phyloP scores from a whole-genome alignment of 2,797 vertebrate species.

The Pelobates cultripes region DNA sequence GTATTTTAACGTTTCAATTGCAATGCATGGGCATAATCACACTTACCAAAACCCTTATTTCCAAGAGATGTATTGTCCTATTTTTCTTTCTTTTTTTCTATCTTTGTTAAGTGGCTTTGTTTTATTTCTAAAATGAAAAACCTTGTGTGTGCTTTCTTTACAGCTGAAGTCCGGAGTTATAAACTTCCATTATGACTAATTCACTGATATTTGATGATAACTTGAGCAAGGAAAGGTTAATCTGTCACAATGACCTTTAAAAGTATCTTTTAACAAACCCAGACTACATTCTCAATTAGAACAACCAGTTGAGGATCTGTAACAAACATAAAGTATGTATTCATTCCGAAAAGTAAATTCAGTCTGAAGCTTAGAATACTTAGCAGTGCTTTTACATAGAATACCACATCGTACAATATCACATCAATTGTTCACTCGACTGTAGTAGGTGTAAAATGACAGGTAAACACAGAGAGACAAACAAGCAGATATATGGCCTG shows the following conservation, averaged over 20 bases:
- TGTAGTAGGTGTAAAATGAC: not conserved
- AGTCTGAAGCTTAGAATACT: not conserved
- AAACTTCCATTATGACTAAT: constrained; percentile 18
- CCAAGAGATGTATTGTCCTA: not conserved
- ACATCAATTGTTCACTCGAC: not conserved
- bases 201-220: constrained; percentile 17
- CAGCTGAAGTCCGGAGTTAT: not conserved
- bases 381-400: not conserved
- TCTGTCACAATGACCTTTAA: constrained; percentile 34
- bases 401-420: not conserved
- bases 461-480: too few species aligned
- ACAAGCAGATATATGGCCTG: too few species aligned
- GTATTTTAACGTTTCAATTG: too few species aligned
- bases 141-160: not conserved
- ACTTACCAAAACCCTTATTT: not conserved
- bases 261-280: constrained; percentile 25
- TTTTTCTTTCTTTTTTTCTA: not conserved
- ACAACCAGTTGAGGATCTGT: constrained; percentile 2
- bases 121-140: not conserved
- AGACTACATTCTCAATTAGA: constrained; percentile 19
- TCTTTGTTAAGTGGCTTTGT: not conserved
- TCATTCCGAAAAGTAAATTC: not conserved
- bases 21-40: not conserved
- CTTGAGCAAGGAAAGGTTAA: constrained; percentile 36
- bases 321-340: not conserved